phyloP scores from a whole-genome alignment of 2,797 vertebrate genomes.

The Mormyrus hasselquistii region DNA sequence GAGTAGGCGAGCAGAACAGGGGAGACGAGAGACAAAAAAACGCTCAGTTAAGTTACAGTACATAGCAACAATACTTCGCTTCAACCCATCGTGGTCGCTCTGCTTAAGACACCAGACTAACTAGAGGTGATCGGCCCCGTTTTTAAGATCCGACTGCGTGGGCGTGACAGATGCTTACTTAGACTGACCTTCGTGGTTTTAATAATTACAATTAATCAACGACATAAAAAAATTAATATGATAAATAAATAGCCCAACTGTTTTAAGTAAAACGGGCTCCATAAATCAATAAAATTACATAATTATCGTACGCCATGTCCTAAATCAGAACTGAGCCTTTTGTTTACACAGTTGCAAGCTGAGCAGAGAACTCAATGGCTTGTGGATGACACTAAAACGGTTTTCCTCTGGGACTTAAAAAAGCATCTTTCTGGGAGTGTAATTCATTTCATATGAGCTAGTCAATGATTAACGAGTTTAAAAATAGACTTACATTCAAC shows the following conservation, averaged over 20 bases:
- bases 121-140: too few species aligned
- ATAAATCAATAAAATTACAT: background rate
- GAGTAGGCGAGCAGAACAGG: too few species aligned
- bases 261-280: background rate
- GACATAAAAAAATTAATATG: background rate
- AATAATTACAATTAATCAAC: constrained; percentile 8
- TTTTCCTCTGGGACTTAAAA: background rate
- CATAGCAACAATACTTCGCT: too few species aligned
- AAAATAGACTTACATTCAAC: constrained; percentile 11
- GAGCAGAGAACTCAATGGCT: constrained; percentile 32
- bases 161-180: background rate
- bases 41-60: too few species aligned
- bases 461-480: background rate
- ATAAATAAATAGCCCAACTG: background rate
- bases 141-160: too few species aligned
- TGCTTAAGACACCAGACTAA: too few species aligned
- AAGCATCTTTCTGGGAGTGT: constrained; percentile 18
- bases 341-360: constrained; percentile 28
- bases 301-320: constrained; percentile 22
- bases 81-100: too few species aligned
- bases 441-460: background rate
- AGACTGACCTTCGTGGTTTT: background rate
- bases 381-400: background rate
- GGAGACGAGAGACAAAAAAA: too few species aligned
- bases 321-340: constrained; percentile 19